Conservation (phyloP, 1,140 invertebrate genomes). For the Neomicropteryx cornuta region DNA sequence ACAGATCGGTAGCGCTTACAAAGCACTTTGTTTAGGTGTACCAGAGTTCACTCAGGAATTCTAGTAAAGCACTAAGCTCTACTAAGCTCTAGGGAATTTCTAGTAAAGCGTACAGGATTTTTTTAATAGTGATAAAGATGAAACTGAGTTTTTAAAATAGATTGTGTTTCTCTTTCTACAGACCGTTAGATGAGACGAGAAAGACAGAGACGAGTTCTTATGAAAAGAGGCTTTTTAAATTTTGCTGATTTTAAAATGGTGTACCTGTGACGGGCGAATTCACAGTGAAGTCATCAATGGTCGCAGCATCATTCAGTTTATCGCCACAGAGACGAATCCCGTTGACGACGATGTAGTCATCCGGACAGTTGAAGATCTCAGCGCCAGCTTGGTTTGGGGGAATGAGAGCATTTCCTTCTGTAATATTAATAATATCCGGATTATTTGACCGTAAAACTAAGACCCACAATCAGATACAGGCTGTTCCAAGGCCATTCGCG, state of each 20-base stretch:
- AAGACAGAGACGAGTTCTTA: neutral
- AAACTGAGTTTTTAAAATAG: neutral
- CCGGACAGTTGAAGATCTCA: conserved; percentile 59
- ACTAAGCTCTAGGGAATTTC: neutral
- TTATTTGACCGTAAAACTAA: too few relatives aligned
- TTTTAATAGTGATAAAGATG: neutral
- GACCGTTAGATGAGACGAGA: neutral
- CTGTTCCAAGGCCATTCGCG: too few relatives aligned
- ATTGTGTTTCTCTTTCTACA: neutral
- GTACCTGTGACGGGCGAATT: conserved; percentile 55
- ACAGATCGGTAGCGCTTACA: too few relatives aligned
- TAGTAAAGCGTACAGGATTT: neutral
- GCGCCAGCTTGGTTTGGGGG: conserved; percentile 55
- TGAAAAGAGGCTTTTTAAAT: neutral
- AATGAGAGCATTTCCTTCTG: conserved; percentile 46
- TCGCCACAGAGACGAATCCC: conserved; percentile 59
- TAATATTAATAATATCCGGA: too few relatives aligned
- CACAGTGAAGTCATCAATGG: conserved; percentile 45
- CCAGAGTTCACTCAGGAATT: too few relatives aligned
- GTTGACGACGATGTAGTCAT: conserved; percentile 57
- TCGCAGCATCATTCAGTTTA: conserved; percentile 55
- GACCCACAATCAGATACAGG: too few relatives aligned
- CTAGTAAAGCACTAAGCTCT: too few relatives aligned
- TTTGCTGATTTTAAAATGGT: neutral
- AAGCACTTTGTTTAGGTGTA: too few relatives aligned